Percentiles rank a stretch among this genome's conserved stretches.
phyloP scores from a whole-genome alignment of 2,113 vertebrate genomes.

The Gila orcuttii region DNA sequence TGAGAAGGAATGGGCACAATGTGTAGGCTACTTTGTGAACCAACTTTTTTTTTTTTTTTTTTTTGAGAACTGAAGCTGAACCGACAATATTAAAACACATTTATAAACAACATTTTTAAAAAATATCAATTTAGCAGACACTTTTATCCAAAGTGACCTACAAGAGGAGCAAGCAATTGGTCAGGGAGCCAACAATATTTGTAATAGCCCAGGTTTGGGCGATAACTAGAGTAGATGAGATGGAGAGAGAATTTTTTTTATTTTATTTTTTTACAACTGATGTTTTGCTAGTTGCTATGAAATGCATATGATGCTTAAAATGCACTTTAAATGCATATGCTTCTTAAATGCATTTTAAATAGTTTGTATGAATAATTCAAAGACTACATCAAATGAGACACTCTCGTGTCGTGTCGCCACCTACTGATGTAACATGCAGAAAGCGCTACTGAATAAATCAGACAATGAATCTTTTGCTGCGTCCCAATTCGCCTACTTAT shows the following conservation, averaged over 20 bases:
- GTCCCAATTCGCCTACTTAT: too few species aligned
- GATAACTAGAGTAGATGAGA: too few species aligned
- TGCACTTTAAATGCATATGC: too few species aligned
- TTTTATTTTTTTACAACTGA: too few species aligned
- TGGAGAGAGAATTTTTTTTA: too few species aligned
- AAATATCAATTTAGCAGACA: too few species aligned
- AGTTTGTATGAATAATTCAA: not conserved
- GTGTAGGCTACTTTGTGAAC: not conserved
- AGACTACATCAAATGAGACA: not conserved
- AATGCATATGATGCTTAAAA: not conserved
- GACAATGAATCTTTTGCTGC: not conserved
- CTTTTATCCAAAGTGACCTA: too few species aligned
- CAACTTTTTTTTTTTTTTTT: not conserved
- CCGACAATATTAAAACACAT: not conserved
- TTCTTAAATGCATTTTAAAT: not conserved
- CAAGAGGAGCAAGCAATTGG: too few species aligned
- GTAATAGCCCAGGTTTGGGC: too few species aligned
- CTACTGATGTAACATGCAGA: not conserved
- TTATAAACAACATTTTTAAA: too few species aligned
- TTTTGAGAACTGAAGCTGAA: not conserved
- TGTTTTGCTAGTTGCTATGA: not conserved
- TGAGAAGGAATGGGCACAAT: not conserved
- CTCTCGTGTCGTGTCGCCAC: not conserved
- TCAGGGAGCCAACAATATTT: too few species aligned
- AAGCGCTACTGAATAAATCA: not conserved